Evolutionary conservation across 2,888 invertebrate species (phyloP), one percentile per base, ranked within the genome.

Genomic region (Zaprionus lineosus): DNA sequence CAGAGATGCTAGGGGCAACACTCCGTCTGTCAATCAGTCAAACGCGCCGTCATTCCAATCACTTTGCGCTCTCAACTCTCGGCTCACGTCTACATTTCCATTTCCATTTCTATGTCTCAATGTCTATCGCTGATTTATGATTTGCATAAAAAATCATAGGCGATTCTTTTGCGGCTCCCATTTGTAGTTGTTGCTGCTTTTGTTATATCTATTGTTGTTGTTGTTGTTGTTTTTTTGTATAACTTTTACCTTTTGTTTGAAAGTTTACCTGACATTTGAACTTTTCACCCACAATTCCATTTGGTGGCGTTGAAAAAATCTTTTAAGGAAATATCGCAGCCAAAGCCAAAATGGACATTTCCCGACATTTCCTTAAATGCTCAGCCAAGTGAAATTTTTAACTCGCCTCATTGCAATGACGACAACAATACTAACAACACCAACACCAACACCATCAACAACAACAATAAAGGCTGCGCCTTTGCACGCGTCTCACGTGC

Each of bases 211-310:
- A 12, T 12, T 29, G 15, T 24, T 33, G n/a, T 50, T 61, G 33
- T 33, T 15, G 6, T 16, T 39, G 0, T 31, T 50, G n/a, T 15
- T 43, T 3, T 51, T 56, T 59, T 19, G 46, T 51, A 51, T 46
- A 70, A 71, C 79, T 82, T 78, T 86, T 87, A 86, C 82, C 75
- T 75, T 84, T 85, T 86, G 84, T 84, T 70, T 61, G 74, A 55
- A 73, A 61, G 72, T 69, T 71, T 68, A 44, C 51, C 58, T 82
- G 83, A 74, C 87, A 74, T 86, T 82, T 88, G 87, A 86, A 86
- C 86, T 86, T 87, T 88, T 87, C 87, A 79, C 88, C 88, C 86
- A 87, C 82, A 82, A 84, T 85, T 77, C 75, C 65, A 72, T 71
- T 74, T 76, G 68, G 41, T 33, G 73, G 73, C 61, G 56, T 58